Conservation (phyloP, 2,888 invertebrate species). For the Pelosia muscerda region DNA sequence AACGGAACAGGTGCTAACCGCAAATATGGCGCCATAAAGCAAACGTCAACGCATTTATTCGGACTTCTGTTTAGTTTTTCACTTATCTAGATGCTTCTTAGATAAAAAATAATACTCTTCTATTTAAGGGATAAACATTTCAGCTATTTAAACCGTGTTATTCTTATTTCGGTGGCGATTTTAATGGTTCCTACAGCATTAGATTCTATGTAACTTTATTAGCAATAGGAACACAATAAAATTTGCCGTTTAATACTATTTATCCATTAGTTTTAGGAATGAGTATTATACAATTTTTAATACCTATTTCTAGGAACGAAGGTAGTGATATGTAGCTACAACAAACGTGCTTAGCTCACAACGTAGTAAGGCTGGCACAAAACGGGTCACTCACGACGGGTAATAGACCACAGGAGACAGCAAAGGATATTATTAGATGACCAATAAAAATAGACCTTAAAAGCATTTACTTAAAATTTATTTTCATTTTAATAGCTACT, state of each 20-base stretch:
- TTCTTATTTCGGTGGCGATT: conserved; percentile 4
- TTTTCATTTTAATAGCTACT: background rate
- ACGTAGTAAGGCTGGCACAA: conserved; percentile 16
- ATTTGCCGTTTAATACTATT: background rate
- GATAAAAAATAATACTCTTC: background rate
- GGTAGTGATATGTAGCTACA: conserved; percentile 50
- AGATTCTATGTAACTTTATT: background rate
- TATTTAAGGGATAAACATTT: background rate
- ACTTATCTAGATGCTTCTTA: background rate
- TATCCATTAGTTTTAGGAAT: conserved; percentile 16
- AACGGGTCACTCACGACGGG: background rate
- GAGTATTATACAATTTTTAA: conserved; percentile 21
- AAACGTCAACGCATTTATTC: conserved; percentile 16
- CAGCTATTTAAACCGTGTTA: background rate
- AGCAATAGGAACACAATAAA: background rate
- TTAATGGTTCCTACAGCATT: background rate
- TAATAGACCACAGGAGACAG: background rate
- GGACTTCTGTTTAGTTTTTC: conserved; percentile 11
- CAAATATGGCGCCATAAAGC: conserved; percentile 20
- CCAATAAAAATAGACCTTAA: background rate
- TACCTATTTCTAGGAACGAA: conserved; percentile 27
- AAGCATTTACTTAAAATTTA: background rate
- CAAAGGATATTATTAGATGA: background rate
- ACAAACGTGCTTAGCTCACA: conserved; percentile 38
- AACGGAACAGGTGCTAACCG: conserved; percentile 18